Conservation (phyloP, 2,797 vertebrate genomes). For the Lagothrix lagotricha region DNA sequence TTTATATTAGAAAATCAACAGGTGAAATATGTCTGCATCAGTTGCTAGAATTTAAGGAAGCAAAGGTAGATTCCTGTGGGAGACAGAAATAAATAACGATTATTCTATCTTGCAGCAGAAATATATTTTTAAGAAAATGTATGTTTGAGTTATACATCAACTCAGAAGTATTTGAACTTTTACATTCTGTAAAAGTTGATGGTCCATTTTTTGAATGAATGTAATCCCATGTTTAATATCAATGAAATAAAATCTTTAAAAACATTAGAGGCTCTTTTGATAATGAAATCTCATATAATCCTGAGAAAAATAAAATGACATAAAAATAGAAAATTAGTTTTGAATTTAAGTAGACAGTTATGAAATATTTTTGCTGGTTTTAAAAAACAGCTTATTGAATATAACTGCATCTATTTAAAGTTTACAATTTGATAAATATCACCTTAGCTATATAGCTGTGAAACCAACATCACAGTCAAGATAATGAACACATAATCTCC, state of each 20-base stretch:
- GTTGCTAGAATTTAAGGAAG: slow-evolving; percentile 25
- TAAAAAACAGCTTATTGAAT: background rate
- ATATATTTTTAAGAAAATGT: slow-evolving; percentile 37
- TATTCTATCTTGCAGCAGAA: background rate
- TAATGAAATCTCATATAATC: background rate
- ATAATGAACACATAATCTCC: background rate
- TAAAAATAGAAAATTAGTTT: slow-evolving; percentile 46
- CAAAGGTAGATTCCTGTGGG: background rate
- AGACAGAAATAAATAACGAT: background rate
- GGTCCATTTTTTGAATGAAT: background rate
- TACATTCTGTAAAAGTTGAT: background rate
- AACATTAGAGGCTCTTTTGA: background rate
- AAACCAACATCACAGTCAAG: background rate
- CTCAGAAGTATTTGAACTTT: slow-evolving; percentile 19
- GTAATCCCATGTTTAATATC: background rate
- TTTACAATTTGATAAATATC: background rate
- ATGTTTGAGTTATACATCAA: background rate
- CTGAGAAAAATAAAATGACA: background rate
- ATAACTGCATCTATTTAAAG: background rate
- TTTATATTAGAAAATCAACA: background rate
- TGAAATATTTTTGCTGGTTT: background rate
- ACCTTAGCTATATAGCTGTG: background rate
- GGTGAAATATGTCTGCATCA: background rate
- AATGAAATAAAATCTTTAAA: slow-evolving; percentile 17
- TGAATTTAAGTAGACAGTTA: background rate